These are phyloP conservation scores for Drosophila nigricruria DNA, from an alignment of 2,888 invertebrate genomes.

Conservation along the genomic window DNA sequence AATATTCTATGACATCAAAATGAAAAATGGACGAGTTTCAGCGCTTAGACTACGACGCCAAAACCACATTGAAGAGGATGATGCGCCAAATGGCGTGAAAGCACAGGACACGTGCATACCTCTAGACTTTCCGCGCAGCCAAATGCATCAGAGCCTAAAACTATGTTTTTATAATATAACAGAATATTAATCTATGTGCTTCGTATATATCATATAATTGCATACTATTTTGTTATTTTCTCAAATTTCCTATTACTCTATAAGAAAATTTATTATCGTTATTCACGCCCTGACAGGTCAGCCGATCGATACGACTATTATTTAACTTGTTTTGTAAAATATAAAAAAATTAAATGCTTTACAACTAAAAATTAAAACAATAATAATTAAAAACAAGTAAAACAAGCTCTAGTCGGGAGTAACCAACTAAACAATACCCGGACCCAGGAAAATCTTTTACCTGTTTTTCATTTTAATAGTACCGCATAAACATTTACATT, in stretches of 20 bases:
- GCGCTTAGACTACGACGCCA: constrained; percentile 36
- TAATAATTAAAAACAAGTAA: neutral
- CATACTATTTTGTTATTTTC: neutral
- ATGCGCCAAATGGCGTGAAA: neutral
- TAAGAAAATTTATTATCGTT: too few species aligned
- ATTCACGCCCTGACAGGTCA: too few species aligned
- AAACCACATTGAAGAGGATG: constrained; percentile 2
- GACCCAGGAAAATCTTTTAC: neutral
- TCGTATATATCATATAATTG: neutral
- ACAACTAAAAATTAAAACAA: neutral
- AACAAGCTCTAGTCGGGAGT: neutral
- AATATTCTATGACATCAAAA: constrained; percentile 80
- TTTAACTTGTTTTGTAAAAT: too few species aligned
- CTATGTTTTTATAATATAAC: constrained; percentile 64
- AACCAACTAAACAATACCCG: neutral
- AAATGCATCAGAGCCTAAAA: constrained; percentile 70
- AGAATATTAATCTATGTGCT: constrained; percentile 26
- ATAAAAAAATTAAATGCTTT: too few species aligned
- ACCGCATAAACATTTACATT: too few species aligned
- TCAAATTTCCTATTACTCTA: too few species aligned
- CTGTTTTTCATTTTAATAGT: too few species aligned
- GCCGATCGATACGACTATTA: too few species aligned
- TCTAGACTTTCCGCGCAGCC: constrained; percentile 68
- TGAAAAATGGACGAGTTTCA: constrained; percentile 62
- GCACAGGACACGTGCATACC: constrained; percentile 69